Conservation (phyloP, 1,140 invertebrate genomes). For the Rhagoletis pomonella region DNA sequence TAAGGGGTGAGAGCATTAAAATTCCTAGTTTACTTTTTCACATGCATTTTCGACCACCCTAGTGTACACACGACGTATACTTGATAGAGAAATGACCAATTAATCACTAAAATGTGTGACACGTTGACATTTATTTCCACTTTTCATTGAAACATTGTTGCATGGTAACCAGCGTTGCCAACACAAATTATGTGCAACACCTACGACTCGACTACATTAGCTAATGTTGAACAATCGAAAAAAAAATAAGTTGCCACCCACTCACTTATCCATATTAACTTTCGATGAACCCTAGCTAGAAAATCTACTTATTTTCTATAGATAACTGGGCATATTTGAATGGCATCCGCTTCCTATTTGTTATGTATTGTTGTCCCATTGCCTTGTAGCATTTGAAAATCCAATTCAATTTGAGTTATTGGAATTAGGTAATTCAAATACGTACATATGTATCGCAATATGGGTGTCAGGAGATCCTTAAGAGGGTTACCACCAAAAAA, state of each 20-base stretch:
- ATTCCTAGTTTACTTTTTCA: background rate
- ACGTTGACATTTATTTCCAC: constrained; percentile 24
- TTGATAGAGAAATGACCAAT: background rate
- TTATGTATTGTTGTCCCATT: no score
- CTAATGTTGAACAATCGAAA: background rate
- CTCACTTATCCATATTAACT: background rate
- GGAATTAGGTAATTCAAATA: no score
- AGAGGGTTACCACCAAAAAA: no score
- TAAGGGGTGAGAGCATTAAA: no score
- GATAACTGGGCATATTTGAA: no score
- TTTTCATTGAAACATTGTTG: constrained; percentile 2
- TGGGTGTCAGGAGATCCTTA: no score
- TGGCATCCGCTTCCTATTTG: no score
- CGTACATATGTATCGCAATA: no score
- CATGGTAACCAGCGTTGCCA: background rate
- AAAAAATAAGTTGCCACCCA: constrained; percentile 8
- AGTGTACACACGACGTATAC: background rate
- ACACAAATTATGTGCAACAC: background rate
- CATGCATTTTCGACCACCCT: background rate
- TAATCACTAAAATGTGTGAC: constrained; percentile 17
- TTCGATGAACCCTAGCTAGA: constrained; percentile 15
- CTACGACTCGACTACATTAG: background rate
- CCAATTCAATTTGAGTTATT: no score
- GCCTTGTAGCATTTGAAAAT: no score
- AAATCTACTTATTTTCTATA: background rate